Evolutionary conservation across 2,113 vertebrate species (phyloP).

Genomic region (Psittacula cyanocephala): DNA sequence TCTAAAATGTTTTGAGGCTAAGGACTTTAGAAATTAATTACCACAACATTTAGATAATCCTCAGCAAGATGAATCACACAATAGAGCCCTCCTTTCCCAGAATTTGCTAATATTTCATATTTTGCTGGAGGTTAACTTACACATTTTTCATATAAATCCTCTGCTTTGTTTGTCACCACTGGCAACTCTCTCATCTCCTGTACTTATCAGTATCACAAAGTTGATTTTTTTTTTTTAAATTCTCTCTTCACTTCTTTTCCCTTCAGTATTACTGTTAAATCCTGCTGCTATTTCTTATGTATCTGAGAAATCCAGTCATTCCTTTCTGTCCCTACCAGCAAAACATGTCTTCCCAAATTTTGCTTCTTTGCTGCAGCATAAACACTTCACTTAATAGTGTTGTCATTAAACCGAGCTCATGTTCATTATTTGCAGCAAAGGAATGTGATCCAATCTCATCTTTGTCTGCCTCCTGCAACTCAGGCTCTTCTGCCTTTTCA

Average conservation of each 20-base stretch:
- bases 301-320: background rate
- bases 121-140: background rate
- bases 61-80: background rate
- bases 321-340: background rate
- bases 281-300: background rate
- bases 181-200: background rate
- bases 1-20: background rate
- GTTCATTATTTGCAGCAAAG: background rate
- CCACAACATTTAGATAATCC: background rate
- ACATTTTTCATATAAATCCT: background rate
- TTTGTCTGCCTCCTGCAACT: background rate
- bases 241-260: background rate
- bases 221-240: background rate
- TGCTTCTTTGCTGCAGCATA: background rate
- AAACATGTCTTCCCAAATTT: slow-evolving; percentile 8
- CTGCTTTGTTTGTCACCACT: background rate
- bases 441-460: background rate
- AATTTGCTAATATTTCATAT: background rate
- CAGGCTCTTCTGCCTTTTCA: background rate
- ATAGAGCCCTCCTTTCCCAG: background rate
- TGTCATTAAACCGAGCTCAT: background rate
- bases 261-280: background rate
- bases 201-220: background rate
- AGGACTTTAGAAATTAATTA: background rate
- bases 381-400: background rate